Conservation (phyloP, 2,113 vertebrate genomes). For the Alligator sinensis region DNA sequence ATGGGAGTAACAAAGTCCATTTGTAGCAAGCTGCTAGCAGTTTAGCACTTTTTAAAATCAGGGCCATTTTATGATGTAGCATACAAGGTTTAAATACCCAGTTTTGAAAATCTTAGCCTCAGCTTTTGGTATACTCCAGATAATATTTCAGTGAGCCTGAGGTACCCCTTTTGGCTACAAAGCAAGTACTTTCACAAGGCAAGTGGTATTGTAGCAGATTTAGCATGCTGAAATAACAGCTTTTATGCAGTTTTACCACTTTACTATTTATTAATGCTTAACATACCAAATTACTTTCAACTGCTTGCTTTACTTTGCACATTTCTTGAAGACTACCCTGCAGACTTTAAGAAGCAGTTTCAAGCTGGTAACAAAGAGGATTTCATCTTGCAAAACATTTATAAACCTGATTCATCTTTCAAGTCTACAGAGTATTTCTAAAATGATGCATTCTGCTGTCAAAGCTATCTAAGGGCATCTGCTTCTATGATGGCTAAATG, state of each 20-base stretch:
- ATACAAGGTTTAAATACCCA: background rate
- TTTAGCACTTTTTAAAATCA: background rate
- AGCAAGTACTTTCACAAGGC: background rate
- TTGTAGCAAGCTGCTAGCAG: background rate
- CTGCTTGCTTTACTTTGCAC: background rate
- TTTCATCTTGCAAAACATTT: conserved; percentile 36
- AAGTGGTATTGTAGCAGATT: background rate
- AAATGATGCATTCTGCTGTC: conserved; percentile 53
- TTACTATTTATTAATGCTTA: background rate
- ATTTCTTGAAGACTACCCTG: background rate
- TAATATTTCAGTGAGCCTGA: background rate
- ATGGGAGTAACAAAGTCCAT: background rate
- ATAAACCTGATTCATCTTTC: conserved; percentile 39
- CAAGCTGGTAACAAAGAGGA: conserved; percentile 10
- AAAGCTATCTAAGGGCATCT: conserved; percentile 62
- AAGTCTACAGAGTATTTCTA: conserved; percentile 23
- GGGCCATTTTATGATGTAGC: background rate
- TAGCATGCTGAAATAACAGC: fast-evolving
- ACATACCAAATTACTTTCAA: background rate
- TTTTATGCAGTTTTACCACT: background rate
- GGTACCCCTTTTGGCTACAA: background rate
- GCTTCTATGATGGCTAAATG: conserved; percentile 59
- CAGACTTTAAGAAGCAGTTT: background rate
- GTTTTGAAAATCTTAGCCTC: background rate
- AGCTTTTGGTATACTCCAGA: background rate